Conservation (phyloP, 2,797 vertebrate genomes). For the Perdix hodgsoniae region DNA sequence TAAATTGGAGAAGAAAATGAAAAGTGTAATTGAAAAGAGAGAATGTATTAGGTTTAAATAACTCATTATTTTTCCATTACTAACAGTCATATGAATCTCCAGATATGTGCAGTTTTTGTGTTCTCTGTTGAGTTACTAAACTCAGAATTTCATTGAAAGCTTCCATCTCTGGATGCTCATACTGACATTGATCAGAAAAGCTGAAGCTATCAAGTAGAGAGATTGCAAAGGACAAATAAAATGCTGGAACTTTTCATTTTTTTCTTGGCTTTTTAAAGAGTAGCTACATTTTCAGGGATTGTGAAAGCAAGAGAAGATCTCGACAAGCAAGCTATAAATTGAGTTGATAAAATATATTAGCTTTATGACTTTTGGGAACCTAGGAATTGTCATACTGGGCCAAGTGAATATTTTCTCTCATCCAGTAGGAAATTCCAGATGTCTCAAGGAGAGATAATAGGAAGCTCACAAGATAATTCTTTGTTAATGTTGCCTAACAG, state of each 20-base stretch:
- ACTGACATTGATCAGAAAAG: constrained; percentile 23
- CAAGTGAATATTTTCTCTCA: constrained; percentile 8
- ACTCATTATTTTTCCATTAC: not conserved
- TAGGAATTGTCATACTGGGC: not conserved
- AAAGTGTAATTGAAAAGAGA: not conserved
- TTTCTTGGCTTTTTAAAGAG: not conserved
- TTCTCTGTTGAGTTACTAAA: not conserved
- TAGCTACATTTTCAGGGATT: constrained; percentile 11
- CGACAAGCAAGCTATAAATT: constrained; percentile 3
- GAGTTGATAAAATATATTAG: not conserved
- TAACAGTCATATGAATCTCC: not conserved
- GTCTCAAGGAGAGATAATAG: not conserved
- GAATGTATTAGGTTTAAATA: not conserved
- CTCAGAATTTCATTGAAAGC: constrained; percentile 7
- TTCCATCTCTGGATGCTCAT: not conserved
- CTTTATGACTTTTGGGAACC: not conserved
- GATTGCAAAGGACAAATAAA: not conserved
- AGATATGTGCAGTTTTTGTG: not conserved
- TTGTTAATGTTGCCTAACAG: not conserved
- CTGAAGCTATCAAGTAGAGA: constrained; percentile 10
- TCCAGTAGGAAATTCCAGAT: not conserved
- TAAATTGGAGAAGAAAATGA: not conserved
- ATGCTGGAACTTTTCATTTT: constrained; percentile 55
- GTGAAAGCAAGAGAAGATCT: not conserved
- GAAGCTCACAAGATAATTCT: not conserved